Conservation (phyloP, 2,888 invertebrate species). For the Synergus umbraculus region DNA sequence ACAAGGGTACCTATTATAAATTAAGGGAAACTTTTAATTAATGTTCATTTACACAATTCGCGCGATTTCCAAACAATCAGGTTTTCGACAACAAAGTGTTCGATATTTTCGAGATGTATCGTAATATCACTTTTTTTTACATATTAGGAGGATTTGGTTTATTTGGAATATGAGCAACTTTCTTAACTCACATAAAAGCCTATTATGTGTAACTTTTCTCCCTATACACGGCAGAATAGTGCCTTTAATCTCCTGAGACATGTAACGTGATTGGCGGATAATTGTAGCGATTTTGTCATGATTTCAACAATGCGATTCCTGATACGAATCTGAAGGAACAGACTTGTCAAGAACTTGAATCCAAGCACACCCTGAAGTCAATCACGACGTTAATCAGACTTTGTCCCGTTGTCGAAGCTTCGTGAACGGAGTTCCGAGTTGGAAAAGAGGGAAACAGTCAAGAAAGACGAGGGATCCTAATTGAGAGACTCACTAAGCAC, state of each 20-base stretch:
- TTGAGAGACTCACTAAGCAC: constrained; percentile 13
- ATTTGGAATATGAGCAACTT: no score
- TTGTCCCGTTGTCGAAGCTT: constrained; percentile 33
- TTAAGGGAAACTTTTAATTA: constrained; percentile 27
- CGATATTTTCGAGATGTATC: no score
- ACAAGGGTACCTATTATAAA: constrained; percentile 17
- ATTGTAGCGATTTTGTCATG: constrained; percentile 9
- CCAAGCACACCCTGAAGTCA: constrained; percentile 15
- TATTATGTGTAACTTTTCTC: no score
- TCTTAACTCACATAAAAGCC: no score
- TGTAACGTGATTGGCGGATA: background rate
- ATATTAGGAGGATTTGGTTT: no score
- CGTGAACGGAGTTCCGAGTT: constrained; percentile 16
- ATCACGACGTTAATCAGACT: constrained; percentile 37
- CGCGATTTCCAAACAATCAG: no score
- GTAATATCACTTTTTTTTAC: no score
- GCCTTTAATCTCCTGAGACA: background rate
- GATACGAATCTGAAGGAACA: constrained; percentile 14
- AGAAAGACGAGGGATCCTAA: constrained; percentile 32
- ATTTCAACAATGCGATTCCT: background rate
- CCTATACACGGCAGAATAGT: no score
- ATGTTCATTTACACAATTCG: background rate
- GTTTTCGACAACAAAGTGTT: no score
- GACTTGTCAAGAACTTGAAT: background rate
- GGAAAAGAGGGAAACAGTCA: constrained; percentile 24